Conservation (phyloP, 1,140 invertebrate species). For the Lysiphlebus fabarum region DNA sequence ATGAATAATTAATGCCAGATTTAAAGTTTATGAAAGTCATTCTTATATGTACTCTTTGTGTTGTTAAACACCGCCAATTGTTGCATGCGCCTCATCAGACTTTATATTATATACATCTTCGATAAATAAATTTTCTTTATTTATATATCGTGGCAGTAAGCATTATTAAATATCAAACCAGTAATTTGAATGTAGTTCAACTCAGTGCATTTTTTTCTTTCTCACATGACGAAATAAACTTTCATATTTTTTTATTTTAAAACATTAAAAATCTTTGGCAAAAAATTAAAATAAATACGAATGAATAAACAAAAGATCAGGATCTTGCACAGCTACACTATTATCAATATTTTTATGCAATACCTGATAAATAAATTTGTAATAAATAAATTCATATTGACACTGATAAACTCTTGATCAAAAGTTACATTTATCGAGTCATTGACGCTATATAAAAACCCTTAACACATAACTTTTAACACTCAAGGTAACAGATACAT, state of each 20-base stretch:
- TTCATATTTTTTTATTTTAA: conserved; percentile 1
- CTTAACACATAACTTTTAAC: no score
- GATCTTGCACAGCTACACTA: no score
- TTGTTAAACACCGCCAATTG: not conserved
- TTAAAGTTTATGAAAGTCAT: conserved; percentile 23
- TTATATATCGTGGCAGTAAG: conserved; percentile 3
- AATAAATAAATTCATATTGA: conserved; percentile 3
- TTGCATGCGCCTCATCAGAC: conserved; percentile 23
- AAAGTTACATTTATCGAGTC: conserved; percentile 16
- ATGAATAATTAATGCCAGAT: no score
- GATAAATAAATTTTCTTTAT: conserved; percentile 33
- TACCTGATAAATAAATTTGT: conserved; percentile 1
- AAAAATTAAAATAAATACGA: not conserved
- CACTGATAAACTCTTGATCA: conserved; percentile 9
- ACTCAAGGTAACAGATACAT: no score
- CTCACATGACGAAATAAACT: conserved; percentile 10
- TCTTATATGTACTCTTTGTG: conserved; percentile 34
- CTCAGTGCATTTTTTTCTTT: conserved; percentile 14
- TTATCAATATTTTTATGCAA: not conserved
- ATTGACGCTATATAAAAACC: no score
- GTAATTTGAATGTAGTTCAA: conserved; percentile 38
- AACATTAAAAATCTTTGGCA: not conserved
- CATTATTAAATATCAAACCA: conserved; percentile 35
- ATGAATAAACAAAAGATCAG: no score
- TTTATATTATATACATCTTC: conserved; percentile 34